These are phyloP conservation scores for Ips nitidus DNA, from an alignment of 1,140 invertebrate genomes.

Conservation along the genomic window DNA sequence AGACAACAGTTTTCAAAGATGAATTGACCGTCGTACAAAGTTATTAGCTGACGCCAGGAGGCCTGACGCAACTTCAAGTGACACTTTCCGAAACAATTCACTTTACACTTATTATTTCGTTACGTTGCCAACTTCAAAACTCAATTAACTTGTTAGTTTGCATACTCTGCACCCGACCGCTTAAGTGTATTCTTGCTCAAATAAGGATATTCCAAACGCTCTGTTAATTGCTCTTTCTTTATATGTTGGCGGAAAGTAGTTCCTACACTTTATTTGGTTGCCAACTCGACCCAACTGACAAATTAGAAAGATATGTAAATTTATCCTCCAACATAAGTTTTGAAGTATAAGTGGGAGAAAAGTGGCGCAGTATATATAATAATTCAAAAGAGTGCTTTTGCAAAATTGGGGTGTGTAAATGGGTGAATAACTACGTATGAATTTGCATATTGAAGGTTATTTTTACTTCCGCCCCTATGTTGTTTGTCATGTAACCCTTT, in stretches of 20 bases:
- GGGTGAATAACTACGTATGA: constrained; percentile 49
- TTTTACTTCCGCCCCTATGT: constrained; percentile 51
- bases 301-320: constrained; percentile 27
- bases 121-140: constrained; percentile 5
- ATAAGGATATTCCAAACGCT: constrained; percentile 12
- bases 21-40: constrained; percentile 41
- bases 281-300: not conserved
- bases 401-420: constrained; percentile 45
- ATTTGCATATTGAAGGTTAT: constrained; percentile 51
- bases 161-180: constrained; percentile 16
- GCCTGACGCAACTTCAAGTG: constrained; percentile 40
- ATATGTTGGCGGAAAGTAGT: not conserved
- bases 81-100: constrained; percentile 41
- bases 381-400: constrained; percentile 30
- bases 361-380: constrained; percentile 1
- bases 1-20: constrained; percentile 19
- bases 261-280: too few species aligned
- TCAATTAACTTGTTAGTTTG: constrained; percentile 23
- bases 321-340: constrained; percentile 19
- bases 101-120: constrained; percentile 21
- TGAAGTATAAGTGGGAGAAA: constrained; percentile 16
- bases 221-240: constrained; percentile 1
- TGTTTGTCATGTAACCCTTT: constrained; percentile 51
- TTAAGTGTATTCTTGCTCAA: constrained; percentile 17
- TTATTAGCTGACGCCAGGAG: constrained; percentile 36